A percentile compares a stretch with the other conserved stretches of the same genome.
phyloP scores from a whole-genome alignment of 2,797 vertebrate species.

The Erithacus rubecula region DNA sequence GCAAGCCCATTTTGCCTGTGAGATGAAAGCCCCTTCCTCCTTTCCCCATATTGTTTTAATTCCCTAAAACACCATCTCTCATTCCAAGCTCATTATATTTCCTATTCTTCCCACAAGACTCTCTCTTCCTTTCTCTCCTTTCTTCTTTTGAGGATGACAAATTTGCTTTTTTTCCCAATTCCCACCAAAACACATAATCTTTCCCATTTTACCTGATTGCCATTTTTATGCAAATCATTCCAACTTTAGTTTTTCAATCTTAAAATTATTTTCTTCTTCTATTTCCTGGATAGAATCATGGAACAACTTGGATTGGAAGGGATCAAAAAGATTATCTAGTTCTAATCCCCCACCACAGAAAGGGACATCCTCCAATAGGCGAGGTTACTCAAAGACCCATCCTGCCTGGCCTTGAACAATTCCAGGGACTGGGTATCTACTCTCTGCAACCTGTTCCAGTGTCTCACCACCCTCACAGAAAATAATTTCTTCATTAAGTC shows the following conservation, averaged over 20 bases:
- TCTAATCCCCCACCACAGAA: neutral
- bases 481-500: neutral
- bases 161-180: neutral
- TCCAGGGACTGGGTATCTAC: neutral
- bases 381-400: neutral
- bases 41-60: neutral
- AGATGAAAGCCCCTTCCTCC: neutral
- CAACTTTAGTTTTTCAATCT: neutral
- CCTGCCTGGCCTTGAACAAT: neutral
- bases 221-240: neutral
- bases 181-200: neutral
- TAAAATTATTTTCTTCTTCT: neutral
- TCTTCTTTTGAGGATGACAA: neutral
- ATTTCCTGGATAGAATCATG: neutral
- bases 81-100: neutral
- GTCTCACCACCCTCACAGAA: neutral
- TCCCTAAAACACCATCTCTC: neutral
- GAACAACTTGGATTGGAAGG: neutral
- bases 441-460: neutral
- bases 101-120: neutral
- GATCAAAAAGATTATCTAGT: neutral
- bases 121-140: neutral
- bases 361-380: neutral
- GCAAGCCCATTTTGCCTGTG: neutral
- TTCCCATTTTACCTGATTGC: neutral